Evolutionary conservation across 2,797 vertebrate species (phyloP), one percentile per base, ranked within the genome.

Genomic region (Ambastaia sidthimunki): DNA sequence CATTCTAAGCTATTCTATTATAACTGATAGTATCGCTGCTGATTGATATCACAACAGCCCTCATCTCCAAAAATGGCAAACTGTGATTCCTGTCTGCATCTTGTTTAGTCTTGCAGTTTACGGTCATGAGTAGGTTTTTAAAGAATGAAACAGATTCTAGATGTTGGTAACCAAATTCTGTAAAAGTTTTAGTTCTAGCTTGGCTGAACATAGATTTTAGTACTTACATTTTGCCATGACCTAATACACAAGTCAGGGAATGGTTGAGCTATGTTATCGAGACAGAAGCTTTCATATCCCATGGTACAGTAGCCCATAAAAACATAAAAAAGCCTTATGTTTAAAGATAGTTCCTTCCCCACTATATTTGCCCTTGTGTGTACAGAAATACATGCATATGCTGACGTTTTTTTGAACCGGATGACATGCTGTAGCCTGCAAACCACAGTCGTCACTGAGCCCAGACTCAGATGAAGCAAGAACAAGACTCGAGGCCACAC

Each of bases 351-450:
- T 78, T 80, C 57, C 48, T 63, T 34, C 62, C 25, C 44, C 47
- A 9, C 68, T 90, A 73, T 87, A 76, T 65, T 48, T 44, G 21
- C 3, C 18, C 5, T 48, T 25, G 59, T 15, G 71, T 12, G 13
- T 60, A 81, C 74, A 55, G 52, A 68, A 74, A 81, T 63, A 80
- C 74, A 60, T 44, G 34, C 19, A 71, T 28, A 77, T 31, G 65
- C 52, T 60, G 12, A 71, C 23, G 82, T 21, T 82, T 19, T 25
- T 25, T 75, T 54, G 79, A 86, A 89, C 87, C 89, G 87, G 85
- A 73, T 93, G 92, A 92, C 91, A 81, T 90, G 91, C 85, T 86
- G 72, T 3, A 87, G 89, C 88, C 81, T 90, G 90, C 59, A 78
- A 67, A 90, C 91, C 89, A 37, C 92, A 89, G 80, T 78, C 34